Percentiles rank a stretch among this genome's conserved stretches.
phyloP scores from a whole-genome alignment of 2,113 vertebrate genomes.

The Podarcis raffonei region DNA sequence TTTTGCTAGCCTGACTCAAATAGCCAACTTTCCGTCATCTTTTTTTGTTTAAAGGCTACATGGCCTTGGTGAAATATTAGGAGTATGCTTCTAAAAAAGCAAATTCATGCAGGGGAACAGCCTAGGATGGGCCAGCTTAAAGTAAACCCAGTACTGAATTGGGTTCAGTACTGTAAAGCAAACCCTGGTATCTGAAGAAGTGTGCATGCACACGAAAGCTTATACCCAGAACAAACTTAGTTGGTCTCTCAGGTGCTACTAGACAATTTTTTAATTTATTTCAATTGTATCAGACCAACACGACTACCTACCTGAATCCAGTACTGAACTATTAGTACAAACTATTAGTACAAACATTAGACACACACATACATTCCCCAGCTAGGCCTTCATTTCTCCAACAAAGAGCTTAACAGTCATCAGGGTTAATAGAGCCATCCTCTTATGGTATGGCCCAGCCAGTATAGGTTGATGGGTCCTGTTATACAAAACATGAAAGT shows the following conservation, averaged over 20 bases:
- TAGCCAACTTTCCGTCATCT: not conserved
- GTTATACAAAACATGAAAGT: not conserved
- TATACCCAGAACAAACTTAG: too few species aligned
- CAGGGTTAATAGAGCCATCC: not conserved
- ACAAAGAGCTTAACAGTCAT: not conserved
- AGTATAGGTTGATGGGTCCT: not conserved
- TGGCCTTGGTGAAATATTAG: not conserved
- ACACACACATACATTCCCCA: not conserved
- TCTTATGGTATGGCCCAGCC: not conserved
- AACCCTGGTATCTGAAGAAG: too few species aligned
- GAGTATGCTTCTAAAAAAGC: not conserved
- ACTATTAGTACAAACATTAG: constrained; percentile 23
- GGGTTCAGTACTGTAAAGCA: constrained; percentile 11
- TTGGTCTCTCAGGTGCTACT: too few species aligned
- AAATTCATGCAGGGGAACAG: not conserved
- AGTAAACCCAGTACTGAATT: constrained; percentile 46
- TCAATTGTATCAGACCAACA: too few species aligned
- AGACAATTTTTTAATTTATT: too few species aligned
- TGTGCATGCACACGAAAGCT: too few species aligned
- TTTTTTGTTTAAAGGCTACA: not conserved
- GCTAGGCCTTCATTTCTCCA: not conserved
- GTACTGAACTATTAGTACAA: constrained; percentile 19
- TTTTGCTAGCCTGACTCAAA: not conserved
- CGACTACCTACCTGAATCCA: too few species aligned
- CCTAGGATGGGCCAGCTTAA: constrained; percentile 1